Evolutionary conservation across 2,113 vertebrate genomes (phyloP).

Genomic region (Peromyscus polionotus): DNA sequence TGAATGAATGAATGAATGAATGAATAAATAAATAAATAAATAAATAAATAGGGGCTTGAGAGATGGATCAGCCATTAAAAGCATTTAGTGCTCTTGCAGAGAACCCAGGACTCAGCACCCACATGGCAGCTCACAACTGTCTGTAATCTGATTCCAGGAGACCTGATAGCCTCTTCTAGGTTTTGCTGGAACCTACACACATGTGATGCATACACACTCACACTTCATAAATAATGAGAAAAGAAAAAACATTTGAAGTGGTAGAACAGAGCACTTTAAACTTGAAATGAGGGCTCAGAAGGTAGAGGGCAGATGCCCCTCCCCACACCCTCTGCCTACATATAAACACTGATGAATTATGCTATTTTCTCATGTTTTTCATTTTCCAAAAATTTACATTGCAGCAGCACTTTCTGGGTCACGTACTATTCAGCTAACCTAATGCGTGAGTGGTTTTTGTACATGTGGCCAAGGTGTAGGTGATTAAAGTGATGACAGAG

Average conservation of each 20-base stretch:
- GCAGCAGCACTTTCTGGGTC: neutral
- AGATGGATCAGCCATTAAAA: neutral
- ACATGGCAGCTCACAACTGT: neutral
- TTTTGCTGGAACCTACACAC: too few species aligned
- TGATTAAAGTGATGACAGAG: neutral
- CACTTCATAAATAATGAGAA: neutral
- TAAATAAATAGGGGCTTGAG: neutral
- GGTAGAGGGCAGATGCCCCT: neutral
- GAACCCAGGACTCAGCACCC: neutral
- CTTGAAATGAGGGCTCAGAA: neutral
- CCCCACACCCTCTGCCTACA: neutral
- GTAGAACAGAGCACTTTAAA: neutral
- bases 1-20: neutral
- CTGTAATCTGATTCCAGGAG: too few species aligned
- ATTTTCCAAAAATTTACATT: conserved; percentile 46
- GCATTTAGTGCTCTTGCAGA: neutral
- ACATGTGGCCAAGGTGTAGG: neutral
- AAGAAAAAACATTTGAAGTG: neutral
- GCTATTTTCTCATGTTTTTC: neutral
- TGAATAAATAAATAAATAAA: neutral
- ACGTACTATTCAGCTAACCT: neutral
- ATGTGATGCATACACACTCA: neutral
- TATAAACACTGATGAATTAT: neutral
- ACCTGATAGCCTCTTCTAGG: neutral
- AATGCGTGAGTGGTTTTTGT: neutral